Conservation (phyloP, 2,113 vertebrate species). For the Colaptes auratus region DNA sequence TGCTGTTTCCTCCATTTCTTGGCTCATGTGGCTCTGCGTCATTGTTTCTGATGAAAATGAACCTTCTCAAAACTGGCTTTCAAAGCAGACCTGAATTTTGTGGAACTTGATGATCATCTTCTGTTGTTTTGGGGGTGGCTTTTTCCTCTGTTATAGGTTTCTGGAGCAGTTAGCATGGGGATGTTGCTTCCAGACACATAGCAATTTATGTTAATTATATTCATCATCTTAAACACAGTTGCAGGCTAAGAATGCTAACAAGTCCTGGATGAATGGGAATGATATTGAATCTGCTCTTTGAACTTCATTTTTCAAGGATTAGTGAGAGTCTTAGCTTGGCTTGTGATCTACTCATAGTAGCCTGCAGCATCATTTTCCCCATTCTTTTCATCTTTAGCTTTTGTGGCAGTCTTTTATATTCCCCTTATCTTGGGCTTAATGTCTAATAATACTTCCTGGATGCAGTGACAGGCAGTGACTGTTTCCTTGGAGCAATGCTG, state of each 20-base stretch:
- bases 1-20: not conserved
- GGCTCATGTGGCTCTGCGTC: not conserved
- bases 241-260: not conserved
- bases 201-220: constrained; percentile 19
- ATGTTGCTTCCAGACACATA: not conserved
- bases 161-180: not conserved
- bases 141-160: not conserved
- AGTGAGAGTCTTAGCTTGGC: constrained; percentile 20
- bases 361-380: constrained; percentile 30
- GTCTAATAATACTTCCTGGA: not conserved
- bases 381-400: constrained; percentile 18
- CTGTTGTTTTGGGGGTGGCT: not conserved
- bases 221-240: constrained; percentile 37
- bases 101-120: not conserved
- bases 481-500: not conserved
- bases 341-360: constrained; percentile 25
- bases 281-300: constrained; percentile 24
- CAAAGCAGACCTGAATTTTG: not conserved
- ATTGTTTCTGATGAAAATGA: not conserved
- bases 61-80: not conserved
- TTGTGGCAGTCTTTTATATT: constrained; percentile 35
- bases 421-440: not conserved
- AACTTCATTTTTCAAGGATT: constrained; percentile 35
- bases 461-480: not conserved
- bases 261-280: constrained; percentile 16